Percentiles rank a stretch among this genome's conserved stretches.
Conservation (phyloP, 2,888 invertebrate species). For the Caenorhabditis drosophilae region DNA sequence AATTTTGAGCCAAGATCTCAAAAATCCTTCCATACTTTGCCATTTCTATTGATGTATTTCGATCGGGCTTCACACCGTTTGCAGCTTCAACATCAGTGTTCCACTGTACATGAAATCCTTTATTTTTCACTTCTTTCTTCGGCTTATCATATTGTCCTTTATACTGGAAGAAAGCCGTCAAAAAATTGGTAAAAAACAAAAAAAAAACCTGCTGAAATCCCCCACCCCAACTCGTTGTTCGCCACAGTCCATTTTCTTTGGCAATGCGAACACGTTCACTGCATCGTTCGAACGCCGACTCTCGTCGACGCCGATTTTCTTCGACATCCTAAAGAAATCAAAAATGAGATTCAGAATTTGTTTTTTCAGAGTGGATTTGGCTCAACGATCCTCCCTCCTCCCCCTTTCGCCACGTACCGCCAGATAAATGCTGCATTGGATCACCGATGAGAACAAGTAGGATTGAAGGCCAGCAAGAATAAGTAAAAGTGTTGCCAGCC, state of each 20-base stretch:
- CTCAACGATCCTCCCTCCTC: neutral
- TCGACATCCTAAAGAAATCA: constrained; percentile 52
- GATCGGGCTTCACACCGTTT: neutral
- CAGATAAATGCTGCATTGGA: constrained; percentile 62
- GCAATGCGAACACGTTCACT: constrained; percentile 62
- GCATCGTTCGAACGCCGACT: constrained; percentile 58
- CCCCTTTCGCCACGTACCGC: constrained; percentile 39
- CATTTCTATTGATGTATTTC: neutral
- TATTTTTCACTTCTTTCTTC: constrained; percentile 49
- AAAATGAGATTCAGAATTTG: no score
- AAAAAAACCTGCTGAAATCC: constrained; percentile 55
- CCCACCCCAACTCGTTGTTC: constrained; percentile 65
- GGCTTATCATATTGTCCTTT: constrained; percentile 60
- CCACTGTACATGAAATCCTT: constrained; percentile 59
- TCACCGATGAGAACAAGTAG: constrained; percentile 63
- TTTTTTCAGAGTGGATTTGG: neutral
- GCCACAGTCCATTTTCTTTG: constrained; percentile 66
- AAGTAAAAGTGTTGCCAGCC: constrained; percentile 62
- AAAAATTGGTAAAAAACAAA: neutral
- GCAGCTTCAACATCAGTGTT: constrained; percentile 47
- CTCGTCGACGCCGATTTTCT: constrained; percentile 49
- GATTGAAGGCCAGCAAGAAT: constrained; percentile 60
- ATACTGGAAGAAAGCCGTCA: constrained; percentile 47
- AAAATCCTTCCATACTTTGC: constrained; percentile 6
- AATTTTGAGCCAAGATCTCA: constrained; percentile 20